These are phyloP conservation scores for Dendronephthya gigantea DNA, from an alignment of 64 coral and sea anemone genomes.

Conservation along the genomic window DNA sequence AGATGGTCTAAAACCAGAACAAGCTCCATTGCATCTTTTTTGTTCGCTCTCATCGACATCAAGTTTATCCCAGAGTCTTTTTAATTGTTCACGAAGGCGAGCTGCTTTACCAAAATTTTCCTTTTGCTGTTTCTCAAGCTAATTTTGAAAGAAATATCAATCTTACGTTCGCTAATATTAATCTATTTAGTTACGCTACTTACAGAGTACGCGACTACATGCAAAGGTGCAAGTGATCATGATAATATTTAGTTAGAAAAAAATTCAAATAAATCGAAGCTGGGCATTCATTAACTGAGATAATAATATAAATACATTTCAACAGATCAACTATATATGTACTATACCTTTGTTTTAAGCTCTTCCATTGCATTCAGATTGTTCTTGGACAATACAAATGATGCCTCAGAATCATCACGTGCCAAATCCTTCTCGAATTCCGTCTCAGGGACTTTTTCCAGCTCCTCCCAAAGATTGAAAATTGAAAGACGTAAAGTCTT, in stretches of 20 bases:
- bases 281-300: too few species aligned
- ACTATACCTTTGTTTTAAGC: background rate
- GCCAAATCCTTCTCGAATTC: background rate
- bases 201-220: background rate
- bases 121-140: constrained; percentile 15
- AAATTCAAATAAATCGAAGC: background rate
- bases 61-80: constrained; percentile 5
- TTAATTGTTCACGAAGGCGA: background rate
- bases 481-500: background rate
- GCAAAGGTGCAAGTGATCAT: background rate
- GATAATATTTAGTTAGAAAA: background rate
- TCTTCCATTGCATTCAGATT: background rate
- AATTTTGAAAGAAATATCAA: background rate
- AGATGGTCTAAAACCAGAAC: constrained; percentile 4
- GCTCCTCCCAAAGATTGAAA: too few species aligned
- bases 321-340: background rate
- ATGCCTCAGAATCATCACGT: background rate
- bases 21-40: background rate
- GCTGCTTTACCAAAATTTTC: constrained; percentile 10
- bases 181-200: too few species aligned
- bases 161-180: too few species aligned
- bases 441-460: too few species aligned
- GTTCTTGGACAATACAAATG: constrained; percentile 1
- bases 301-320: too few species aligned
- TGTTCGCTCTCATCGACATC: background rate